Evolutionary conservation across 2,797 vertebrate genomes (phyloP).

Genomic region (Sebastes cheni): DNA sequence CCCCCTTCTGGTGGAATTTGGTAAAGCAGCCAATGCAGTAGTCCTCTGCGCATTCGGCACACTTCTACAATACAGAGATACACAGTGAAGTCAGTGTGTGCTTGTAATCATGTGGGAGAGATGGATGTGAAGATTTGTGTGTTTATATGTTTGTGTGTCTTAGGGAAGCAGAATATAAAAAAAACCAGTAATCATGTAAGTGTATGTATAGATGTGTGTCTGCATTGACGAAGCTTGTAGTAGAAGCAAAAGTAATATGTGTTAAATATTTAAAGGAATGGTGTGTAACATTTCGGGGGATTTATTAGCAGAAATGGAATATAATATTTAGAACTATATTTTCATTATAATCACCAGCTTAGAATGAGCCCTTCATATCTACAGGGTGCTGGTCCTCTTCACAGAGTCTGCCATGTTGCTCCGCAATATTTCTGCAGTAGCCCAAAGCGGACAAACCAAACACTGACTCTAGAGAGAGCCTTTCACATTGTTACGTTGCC

Average conservation of each 20-base stretch:
- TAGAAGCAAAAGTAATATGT: constrained; percentile 14
- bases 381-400: too few species aligned
- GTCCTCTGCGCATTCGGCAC: constrained; percentile 86
- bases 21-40: constrained; percentile 87
- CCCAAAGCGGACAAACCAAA: too few species aligned
- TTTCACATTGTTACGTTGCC: too few species aligned
- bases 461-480: too few species aligned
- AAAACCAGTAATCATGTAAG: background rate
- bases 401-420: too few species aligned
- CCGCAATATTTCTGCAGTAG: too few species aligned
- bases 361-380: too few species aligned
- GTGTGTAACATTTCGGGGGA: too few species aligned
- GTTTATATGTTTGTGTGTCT: background rate
- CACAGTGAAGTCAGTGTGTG: background rate
- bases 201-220: background rate
- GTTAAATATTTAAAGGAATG: constrained; percentile 11
- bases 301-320: too few species aligned
- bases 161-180: background rate
- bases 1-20: constrained; percentile 90
- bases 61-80: constrained; percentile 75
- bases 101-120: background rate
- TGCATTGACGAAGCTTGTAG: background rate
- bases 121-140: background rate
- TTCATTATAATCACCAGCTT: too few species aligned
- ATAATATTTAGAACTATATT: too few species aligned